These are phyloP conservation scores for Leucania comma DNA, from an alignment of 2,888 invertebrate genomes.

Conservation along the genomic window DNA sequence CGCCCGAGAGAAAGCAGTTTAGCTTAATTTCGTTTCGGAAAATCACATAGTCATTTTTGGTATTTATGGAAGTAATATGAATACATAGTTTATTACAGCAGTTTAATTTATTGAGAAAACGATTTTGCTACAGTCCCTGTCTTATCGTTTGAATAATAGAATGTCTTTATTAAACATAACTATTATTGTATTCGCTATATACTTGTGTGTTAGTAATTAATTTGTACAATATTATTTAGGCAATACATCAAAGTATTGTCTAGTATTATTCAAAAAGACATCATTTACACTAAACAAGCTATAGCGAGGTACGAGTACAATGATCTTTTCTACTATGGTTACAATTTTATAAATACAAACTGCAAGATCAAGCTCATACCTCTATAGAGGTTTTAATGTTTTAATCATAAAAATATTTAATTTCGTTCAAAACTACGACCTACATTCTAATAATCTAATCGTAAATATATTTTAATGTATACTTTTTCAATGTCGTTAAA, in stretches of 20 bases:
- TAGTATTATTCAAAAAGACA: too few species aligned
- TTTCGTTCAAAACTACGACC: not conserved
- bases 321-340: not conserved
- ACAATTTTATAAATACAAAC: not conserved
- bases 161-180: not conserved
- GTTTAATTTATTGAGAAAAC: not conserved
- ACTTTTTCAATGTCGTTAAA: too few species aligned
- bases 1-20: conserved; percentile 42
- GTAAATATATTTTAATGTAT: not conserved
- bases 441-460: not conserved
- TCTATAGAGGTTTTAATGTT: too few species aligned
- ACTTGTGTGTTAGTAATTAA: too few species aligned
- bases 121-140: not conserved
- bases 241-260: too few species aligned
- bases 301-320: not conserved
- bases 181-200: too few species aligned
- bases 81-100: conserved; percentile 7
- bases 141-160: not conserved
- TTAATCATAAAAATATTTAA: not conserved
- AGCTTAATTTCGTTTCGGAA: conserved; percentile 45
- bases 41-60: conserved; percentile 33
- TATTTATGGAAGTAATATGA: conserved; percentile 20
- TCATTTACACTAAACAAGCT: not conserved
- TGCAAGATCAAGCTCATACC: not conserved
- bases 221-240: too few species aligned